phyloP scores from a whole-genome alignment of 37 sponge, comb jelly and placozoan species.

The Tethya wilhelma region DNA sequence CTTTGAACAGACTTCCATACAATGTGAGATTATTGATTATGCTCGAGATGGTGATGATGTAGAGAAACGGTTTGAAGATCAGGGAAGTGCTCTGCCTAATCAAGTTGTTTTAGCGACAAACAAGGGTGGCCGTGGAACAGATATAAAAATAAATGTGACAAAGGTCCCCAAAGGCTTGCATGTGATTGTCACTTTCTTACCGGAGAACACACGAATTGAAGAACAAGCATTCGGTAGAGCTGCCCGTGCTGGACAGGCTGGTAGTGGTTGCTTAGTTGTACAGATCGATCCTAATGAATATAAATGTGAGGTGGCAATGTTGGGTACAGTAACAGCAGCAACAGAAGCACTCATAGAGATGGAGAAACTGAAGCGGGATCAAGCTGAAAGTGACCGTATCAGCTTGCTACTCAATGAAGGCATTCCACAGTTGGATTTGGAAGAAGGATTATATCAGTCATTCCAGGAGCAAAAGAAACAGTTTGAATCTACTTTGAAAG shows the following conservation, averaged over 20 bases:
- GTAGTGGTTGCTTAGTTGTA: slow-evolving; percentile 14
- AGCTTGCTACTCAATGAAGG: neutral
- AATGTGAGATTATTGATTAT: neutral
- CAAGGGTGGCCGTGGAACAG: slow-evolving; percentile 18
- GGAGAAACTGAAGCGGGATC: slow-evolving; percentile 4
- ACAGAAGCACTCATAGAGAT: slow-evolving; percentile 1
- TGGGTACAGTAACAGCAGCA: neutral
- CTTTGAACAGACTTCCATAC: neutral
- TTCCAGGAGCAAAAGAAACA: neutral
- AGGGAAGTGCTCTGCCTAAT: neutral
- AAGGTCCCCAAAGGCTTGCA: neutral
- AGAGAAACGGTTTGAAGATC: neutral
- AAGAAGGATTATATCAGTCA: neutral
- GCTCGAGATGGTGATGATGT: slow-evolving; percentile 9
- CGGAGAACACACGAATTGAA: slow-evolving; percentile 11
- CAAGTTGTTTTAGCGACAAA: slow-evolving; percentile 20
- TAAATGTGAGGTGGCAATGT: neutral
- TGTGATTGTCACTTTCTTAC: slow-evolving; percentile 15
- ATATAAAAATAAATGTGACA: neutral
- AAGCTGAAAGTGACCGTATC: slow-evolving; percentile 4
- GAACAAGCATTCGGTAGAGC: slow-evolving; percentile 27
- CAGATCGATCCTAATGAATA: neutral
- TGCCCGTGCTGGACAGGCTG: slow-evolving; percentile 15
- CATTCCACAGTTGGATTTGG: neutral
- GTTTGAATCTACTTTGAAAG: neutral